A percentile compares a stretch with the other conserved stretches of the same genome.
Conservation (phyloP, 1,140 invertebrate species). For the Leucophenga varia region DNA sequence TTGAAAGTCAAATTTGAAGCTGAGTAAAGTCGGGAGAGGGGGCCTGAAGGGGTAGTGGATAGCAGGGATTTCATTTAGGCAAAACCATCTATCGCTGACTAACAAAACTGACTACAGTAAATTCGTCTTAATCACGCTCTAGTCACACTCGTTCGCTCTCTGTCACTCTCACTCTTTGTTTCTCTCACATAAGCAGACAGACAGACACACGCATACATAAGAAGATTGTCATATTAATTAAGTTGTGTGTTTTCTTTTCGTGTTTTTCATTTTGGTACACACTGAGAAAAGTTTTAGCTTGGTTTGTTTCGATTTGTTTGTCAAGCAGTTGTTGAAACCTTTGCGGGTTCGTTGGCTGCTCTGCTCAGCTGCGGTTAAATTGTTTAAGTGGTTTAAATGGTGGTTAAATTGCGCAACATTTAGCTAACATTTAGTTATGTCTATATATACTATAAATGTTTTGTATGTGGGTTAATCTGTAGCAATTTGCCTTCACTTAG, state of each 20-base stretch:
- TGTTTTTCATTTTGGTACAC: slow-evolving; percentile 9
- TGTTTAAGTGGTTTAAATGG: slow-evolving; percentile 10
- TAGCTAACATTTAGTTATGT: slow-evolving; percentile 29
- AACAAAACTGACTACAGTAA: slow-evolving; percentile 38
- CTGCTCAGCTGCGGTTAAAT: slow-evolving; percentile 10
- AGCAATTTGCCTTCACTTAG: slow-evolving; percentile 7
- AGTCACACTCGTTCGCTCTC: slow-evolving; percentile 25
- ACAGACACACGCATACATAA: no score
- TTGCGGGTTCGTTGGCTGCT: slow-evolving; percentile 24
- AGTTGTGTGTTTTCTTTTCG: slow-evolving; percentile 17
- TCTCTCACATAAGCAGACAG: slow-evolving; percentile 15
- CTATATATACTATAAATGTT: slow-evolving; percentile 18
- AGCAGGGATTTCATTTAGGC: slow-evolving; percentile 4
- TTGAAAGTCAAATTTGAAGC: slow-evolving; percentile 25
- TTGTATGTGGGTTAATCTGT: background rate
- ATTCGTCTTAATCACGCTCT: slow-evolving; percentile 50
- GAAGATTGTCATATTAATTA: slow-evolving; percentile 40
- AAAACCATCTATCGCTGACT: slow-evolving; percentile 16
- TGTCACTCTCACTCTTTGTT: slow-evolving; percentile 9
- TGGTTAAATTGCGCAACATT: slow-evolving; percentile 27
- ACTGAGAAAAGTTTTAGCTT: slow-evolving; percentile 23
- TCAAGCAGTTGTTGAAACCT: slow-evolving; percentile 30
- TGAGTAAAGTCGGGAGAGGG: background rate
- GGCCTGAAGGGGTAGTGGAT: slow-evolving; percentile 2
- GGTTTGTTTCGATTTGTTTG: slow-evolving; percentile 11